These are phyloP conservation scores for Sardina pilchardus DNA, from an alignment of 2,113 vertebrate genomes.

Conservation along the genomic window DNA sequence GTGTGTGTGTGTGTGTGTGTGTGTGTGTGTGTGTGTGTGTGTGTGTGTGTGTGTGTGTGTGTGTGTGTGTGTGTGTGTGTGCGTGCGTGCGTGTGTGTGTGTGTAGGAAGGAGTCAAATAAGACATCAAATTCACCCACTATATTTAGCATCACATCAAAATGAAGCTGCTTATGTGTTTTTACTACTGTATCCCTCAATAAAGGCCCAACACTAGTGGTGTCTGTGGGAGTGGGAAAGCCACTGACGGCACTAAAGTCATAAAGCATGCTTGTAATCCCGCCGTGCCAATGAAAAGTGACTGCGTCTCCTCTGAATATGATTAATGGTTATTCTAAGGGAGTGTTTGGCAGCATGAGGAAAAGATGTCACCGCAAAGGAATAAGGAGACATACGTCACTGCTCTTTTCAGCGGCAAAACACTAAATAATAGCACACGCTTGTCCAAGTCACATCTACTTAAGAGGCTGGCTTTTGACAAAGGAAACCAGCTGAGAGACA, in stretches of 20 bases:
- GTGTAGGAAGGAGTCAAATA: too few species aligned
- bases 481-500: slow-evolving; percentile 17
- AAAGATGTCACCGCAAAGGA: background rate
- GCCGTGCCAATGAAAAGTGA: background rate
- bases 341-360: background rate
- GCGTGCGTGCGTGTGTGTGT: too few species aligned
- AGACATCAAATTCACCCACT: too few species aligned
- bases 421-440: background rate
- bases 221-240: background rate
- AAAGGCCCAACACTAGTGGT: too few species aligned
- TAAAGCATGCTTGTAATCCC: background rate
- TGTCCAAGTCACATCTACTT: background rate
- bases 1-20: too few species aligned
- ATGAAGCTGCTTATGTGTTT: too few species aligned
- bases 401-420: background rate
- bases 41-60: too few species aligned
- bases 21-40: too few species aligned
- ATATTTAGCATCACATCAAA: too few species aligned
- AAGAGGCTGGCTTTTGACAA: slow-evolving; percentile 57
- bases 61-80: background rate
- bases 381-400: background rate
- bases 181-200: too few species aligned
- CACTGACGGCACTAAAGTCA: background rate
- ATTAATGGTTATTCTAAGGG: background rate
- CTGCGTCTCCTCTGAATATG: background rate